Conservation (phyloP, 2,797 vertebrate genomes). For the Forpus xanthops region DNA sequence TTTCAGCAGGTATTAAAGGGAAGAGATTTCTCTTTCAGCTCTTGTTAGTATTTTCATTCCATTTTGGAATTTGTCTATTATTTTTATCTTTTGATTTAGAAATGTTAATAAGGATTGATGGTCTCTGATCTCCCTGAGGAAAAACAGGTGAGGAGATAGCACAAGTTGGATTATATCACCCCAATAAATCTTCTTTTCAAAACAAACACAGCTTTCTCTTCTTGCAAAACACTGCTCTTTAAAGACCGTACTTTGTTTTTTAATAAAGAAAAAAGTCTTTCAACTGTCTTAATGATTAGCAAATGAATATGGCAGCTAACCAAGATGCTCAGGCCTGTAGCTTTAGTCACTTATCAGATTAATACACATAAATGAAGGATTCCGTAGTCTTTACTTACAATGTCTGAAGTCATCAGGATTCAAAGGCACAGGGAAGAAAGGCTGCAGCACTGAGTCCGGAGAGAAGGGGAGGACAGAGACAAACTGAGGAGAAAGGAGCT, state of each 20-base stretch:
- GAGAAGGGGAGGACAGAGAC: neutral
- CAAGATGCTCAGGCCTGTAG: constrained; percentile 32
- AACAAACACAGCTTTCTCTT: constrained; percentile 68
- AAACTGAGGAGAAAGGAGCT: constrained; percentile 4
- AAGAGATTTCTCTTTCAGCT: constrained; percentile 1
- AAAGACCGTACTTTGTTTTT: constrained; percentile 18
- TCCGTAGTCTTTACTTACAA: neutral
- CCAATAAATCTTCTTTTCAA: constrained; percentile 74
- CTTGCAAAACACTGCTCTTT: constrained; percentile 58
- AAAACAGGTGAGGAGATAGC: constrained; percentile 77
- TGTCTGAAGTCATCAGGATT: neutral
- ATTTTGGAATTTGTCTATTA: constrained; percentile 73
- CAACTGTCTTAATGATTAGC: constrained; percentile 42
- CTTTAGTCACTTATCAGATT: constrained; percentile 50
- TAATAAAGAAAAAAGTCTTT: constrained; percentile 63
- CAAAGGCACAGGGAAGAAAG: neutral
- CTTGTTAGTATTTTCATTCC: constrained; percentile 45
- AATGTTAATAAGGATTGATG: constrained; percentile 71
- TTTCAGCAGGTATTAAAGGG: constrained; percentile 36
- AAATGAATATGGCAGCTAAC: constrained; percentile 32
- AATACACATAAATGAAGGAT: constrained; percentile 9
- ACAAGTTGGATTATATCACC: constrained; percentile 65
- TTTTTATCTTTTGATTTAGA: constrained; percentile 68
- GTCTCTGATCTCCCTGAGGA: constrained; percentile 72
- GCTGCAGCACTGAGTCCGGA: neutral